phyloP scores from a whole-genome alignment of 1,140 invertebrate genomes.

The Leptinotarsa defecta region DNA sequence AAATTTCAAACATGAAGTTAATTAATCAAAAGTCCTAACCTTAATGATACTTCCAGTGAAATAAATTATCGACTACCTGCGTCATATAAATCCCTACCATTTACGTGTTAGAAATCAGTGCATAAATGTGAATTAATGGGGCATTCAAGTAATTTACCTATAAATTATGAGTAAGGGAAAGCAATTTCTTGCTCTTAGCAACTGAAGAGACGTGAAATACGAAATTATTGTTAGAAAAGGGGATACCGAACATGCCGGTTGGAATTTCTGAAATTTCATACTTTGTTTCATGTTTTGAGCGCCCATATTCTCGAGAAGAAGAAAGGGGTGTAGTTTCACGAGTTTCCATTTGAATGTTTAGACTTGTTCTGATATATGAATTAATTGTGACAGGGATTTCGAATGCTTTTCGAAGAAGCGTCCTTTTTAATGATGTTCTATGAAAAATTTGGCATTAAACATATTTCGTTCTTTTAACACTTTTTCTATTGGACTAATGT shows the following conservation, averaged over 20 bases:
- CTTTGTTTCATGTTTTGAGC: conserved; percentile 7
- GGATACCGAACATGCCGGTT: neutral
- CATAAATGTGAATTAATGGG: conserved; percentile 43
- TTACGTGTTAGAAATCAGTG: conserved; percentile 46
- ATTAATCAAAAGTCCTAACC: neutral
- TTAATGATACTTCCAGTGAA: neutral
- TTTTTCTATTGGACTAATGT: too few relatives aligned
- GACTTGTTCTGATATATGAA: neutral
- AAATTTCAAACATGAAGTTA: neutral
- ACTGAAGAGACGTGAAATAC: conserved; percentile 18
- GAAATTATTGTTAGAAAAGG: conserved; percentile 27
- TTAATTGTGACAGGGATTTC: neutral
- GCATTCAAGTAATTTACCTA: conserved; percentile 45
- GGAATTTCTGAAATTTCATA: conserved; percentile 22
- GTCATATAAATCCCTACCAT: neutral
- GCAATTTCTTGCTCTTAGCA: conserved; percentile 19
- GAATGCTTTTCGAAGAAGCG: neutral
- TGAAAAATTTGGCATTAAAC: too few relatives aligned
- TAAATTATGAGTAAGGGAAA: conserved; percentile 41
- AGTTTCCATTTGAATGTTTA: conserved; percentile 2
- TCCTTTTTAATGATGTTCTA: too few relatives aligned
- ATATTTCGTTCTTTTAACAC: too few relatives aligned
- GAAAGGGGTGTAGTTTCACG: neutral
- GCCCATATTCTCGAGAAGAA: neutral
- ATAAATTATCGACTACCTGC: conserved; percentile 6